Conservation (phyloP, 2,797 vertebrate genomes). For the Alauda arvensis region DNA sequence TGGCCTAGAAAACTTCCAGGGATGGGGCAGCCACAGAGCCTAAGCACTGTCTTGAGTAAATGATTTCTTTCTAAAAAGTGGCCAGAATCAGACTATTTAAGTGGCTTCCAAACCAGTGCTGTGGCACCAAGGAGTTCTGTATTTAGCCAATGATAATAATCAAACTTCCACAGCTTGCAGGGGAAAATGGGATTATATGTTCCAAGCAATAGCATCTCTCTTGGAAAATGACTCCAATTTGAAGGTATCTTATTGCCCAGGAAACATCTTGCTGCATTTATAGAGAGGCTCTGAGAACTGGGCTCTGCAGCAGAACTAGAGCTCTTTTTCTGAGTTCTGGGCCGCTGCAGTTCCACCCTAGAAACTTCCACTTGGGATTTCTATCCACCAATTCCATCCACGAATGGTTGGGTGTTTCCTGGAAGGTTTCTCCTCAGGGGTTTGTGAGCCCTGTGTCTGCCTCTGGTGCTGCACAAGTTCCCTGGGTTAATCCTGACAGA, state of each 20-base stretch:
- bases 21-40: not conserved
- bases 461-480: not conserved
- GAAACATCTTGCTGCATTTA: not conserved
- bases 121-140: not conserved
- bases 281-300: not conserved
- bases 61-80: not conserved
- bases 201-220: not conserved
- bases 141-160: not conserved
- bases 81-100: not conserved
- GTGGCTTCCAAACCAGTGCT: not conserved
- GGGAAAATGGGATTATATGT: not conserved
- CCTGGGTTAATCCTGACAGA: not conserved
- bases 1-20: not conserved
- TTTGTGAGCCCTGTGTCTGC: accelerated
- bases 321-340: not conserved
- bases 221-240: not conserved
- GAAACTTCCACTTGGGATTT: not conserved
- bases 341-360: not conserved
- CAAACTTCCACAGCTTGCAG: not conserved
- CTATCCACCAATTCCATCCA: not conserved
- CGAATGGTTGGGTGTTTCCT: accelerated
- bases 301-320: not conserved
- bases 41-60: not conserved
- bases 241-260: not conserved
- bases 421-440: not conserved